Conservation (phyloP, 2,113 vertebrate genomes). For the Pangasianodon gigas region DNA sequence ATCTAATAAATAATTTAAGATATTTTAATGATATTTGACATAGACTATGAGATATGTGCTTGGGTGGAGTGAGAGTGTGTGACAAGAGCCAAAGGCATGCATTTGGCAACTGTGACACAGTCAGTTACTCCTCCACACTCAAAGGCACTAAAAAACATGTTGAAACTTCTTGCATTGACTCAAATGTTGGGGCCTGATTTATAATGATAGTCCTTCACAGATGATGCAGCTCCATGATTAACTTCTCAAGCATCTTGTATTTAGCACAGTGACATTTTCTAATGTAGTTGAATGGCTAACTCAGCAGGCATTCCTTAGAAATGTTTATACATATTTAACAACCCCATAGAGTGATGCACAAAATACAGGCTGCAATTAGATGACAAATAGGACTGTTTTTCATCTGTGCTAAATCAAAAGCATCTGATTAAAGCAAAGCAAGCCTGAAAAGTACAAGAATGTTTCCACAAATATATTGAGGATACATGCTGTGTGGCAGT, state of each 20-base stretch:
- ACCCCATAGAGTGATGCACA: neutral
- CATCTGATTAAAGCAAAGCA: conserved; percentile 19
- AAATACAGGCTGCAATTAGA: conserved; percentile 36
- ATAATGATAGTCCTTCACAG: conserved; percentile 16
- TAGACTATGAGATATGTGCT: neutral
- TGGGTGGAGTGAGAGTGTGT: neutral
- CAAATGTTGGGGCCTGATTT: conserved; percentile 4
- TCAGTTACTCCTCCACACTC: neutral
- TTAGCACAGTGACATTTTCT: neutral
- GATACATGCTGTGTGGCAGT: neutral
- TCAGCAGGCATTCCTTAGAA: conserved; percentile 27
- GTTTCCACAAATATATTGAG: neutral
- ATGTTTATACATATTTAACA: conserved; percentile 35
- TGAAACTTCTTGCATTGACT: neutral
- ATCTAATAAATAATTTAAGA: neutral
- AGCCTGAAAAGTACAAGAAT: conserved; percentile 2
- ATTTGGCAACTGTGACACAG: neutral
- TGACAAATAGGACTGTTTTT: conserved; percentile 37
- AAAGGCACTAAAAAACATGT: neutral
- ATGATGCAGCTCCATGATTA: conserved; percentile 14
- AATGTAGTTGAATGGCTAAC: neutral
- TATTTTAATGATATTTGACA: neutral
- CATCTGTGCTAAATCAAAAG: conserved; percentile 31
- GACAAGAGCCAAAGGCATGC: neutral
- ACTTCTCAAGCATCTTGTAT: conserved; percentile 1